phyloP scores from a whole-genome alignment of 2,888 invertebrate species.

The Limnephilus auricula region DNA sequence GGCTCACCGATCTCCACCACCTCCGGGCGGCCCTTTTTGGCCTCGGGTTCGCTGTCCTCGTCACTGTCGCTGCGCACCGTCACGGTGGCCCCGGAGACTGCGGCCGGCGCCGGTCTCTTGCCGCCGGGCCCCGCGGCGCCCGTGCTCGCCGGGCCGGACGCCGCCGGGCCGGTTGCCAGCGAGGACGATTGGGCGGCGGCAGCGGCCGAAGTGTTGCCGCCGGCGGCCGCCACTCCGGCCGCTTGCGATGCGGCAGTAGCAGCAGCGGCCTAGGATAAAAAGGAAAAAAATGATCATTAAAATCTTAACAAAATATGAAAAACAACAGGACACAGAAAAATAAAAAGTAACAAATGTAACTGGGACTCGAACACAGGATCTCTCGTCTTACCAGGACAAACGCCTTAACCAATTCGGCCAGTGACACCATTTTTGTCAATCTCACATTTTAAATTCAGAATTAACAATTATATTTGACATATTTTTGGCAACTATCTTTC shows the following conservation, averaged over 20 bases:
- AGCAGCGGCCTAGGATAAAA: background rate
- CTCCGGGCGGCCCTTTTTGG: slow-evolving; percentile 50
- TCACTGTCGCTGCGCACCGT: slow-evolving; percentile 69
- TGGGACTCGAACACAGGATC: no score
- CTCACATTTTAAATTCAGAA: no score
- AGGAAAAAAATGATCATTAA: no score
- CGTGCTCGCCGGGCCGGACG: slow-evolving; percentile 39
- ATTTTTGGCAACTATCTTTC: no score
- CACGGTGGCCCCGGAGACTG: slow-evolving; percentile 71
- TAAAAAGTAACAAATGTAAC: no score
- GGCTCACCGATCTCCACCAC: slow-evolving; percentile 12
- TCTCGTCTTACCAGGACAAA: no score
- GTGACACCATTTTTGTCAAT: no score
- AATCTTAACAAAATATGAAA: no score
- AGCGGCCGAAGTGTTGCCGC: background rate
- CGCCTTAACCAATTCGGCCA: no score
- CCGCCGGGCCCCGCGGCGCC: slow-evolving; percentile 68
- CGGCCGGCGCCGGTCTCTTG: slow-evolving; percentile 66
- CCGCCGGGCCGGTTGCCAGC: background rate
- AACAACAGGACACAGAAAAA: no score
- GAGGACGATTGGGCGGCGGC: slow-evolving; percentile 16
- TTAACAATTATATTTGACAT: no score
- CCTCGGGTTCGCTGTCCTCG: slow-evolving; percentile 70
- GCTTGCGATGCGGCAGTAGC: background rate
- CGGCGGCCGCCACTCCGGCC: background rate